Percentiles rank a stretch among this genome's conserved stretches.
Evolutionary conservation across 2,888 invertebrate genomes (phyloP).

Genomic region (Argyra leucocephala): DNA sequence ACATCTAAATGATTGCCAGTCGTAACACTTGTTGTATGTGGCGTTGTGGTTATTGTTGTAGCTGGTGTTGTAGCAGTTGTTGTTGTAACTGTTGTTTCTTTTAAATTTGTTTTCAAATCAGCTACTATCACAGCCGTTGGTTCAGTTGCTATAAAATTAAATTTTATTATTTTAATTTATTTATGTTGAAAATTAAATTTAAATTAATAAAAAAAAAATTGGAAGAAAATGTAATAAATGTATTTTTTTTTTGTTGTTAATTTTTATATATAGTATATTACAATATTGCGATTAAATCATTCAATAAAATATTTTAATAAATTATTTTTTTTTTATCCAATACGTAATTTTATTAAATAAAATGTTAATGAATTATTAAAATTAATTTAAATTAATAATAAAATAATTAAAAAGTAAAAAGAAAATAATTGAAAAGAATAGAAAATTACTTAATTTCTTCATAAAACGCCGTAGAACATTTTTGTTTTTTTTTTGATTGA

Average conservation of each 20-base stretch:
- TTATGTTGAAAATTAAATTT: background rate
- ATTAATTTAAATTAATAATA: too few relatives aligned
- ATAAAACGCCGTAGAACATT: too few relatives aligned
- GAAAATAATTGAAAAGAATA: too few relatives aligned
- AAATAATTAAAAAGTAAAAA: too few relatives aligned
- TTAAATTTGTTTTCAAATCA: slow-evolving; percentile 43
- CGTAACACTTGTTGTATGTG: slow-evolving; percentile 39
- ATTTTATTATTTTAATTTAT: background rate
- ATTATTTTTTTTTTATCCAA: too few relatives aligned
- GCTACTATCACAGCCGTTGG: slow-evolving; percentile 42
- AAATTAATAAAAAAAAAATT: background rate
- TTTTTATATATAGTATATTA: background rate
- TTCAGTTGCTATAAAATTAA: slow-evolving; percentile 34
- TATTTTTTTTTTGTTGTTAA: background rate
- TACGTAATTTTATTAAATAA: too few relatives aligned
- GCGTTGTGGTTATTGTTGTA: slow-evolving; percentile 36
- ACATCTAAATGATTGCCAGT: slow-evolving; percentile 72
- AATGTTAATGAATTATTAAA: too few relatives aligned
- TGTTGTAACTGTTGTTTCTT: slow-evolving; percentile 43
- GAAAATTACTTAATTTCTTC: too few relatives aligned
- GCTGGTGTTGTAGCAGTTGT: slow-evolving; percentile 43
- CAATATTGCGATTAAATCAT: background rate
- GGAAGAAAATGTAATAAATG: background rate
- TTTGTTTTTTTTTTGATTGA: too few relatives aligned
- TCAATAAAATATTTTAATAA: too few relatives aligned